Evolutionary conservation across 2,888 invertebrate genomes (phyloP), one percentile per base, ranked within the genome.

Genomic region (Oconnorella tubifera): DNA sequence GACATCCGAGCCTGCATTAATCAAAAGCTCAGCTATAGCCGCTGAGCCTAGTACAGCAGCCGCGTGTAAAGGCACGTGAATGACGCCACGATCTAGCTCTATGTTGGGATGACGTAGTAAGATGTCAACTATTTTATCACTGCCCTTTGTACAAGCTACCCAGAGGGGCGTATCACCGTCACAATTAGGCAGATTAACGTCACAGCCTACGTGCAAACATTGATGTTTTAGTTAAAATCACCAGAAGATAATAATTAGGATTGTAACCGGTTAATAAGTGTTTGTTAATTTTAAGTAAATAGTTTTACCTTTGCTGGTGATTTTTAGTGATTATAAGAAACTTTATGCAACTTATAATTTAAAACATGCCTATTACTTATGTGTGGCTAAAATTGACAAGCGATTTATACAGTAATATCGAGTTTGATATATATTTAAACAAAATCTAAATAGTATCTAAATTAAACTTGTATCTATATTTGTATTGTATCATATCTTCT

Each of bases 101-200:
- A 75, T 74, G 33, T 65, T 68, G 1, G 73, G 72, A 50, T 72
- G 69, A 3, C 66, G 62, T 40, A 81, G 68, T 55, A 80, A 70
- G 57, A 71, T 66, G 32, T 68, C 63, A 14, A 77, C 77, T 14
- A 78, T 68, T 1, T 67, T 70, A n/a, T 72, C 74, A 49, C 75
- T 72, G 28, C 78, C 79, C 62, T 74, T 74, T 60, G 76, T 75
- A 70, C 78, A 77, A 2, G 80, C 80, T 48, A 75, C 68, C 64
- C 75, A 77, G 58, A 81, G 70, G 1, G 80, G 75, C 2, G 76
- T 73, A 59, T 77, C 73, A 3, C 74, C 70, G 33, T 73, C 72
- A 3, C 48, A 60, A 67, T 76, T 76, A 19, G 73, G 62, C 1
- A 72, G 65, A 62, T 76, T 76, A n/a, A 78, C 68, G 69, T 77